Evolutionary conservation across 2,888 invertebrate species (phyloP), one percentile per base, ranked within the genome.

Genomic region (Epirrhoe alternata): DNA sequence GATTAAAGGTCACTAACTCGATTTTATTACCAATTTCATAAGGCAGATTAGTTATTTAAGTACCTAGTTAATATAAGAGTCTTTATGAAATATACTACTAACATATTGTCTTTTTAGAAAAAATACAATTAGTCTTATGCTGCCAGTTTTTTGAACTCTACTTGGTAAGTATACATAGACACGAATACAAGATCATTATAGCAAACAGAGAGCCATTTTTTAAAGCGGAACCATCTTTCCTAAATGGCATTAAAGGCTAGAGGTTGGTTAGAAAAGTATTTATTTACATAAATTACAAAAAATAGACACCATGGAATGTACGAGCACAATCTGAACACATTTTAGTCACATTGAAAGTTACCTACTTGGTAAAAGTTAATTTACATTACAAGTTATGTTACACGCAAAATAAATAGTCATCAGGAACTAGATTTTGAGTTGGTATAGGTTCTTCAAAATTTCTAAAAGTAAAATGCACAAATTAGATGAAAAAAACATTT

Each of bases 231-330:
- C n/a, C 14, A 57, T 35, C 55, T 17, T 24, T 31, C 14, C 14
- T 35, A 81, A 85, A 89, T 89, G 88, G 86, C 84, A 83, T 82
- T 80, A 78, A 52, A 66, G 65, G 70, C 73, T 73, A 70, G 72
- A 62, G 76, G 35, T 24, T 62, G 17, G 33, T 60, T 57, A 52
- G 16, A 17, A 50, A 30, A 50, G 30, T 53, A 45, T 35, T 31
- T 84, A 85, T 85, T 80, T 84, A 85, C 82, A 85, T 72, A 70
- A 77, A 67, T 68, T 77, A 79, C 75, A 76, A 73, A 64, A 65
- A 70, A 74, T 75, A 80, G 73, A 82, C 77, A 78, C 76, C 74
- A 73, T 71, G 74, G 78, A 82, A 79, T 80, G 81, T 79, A 75
- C 72, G 74, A 79, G 77, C 78, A 82, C 79, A 80, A 73, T 75